Conservation (phyloP, 2,888 invertebrate genomes). For the Cheiracanthium punctorium region DNA sequence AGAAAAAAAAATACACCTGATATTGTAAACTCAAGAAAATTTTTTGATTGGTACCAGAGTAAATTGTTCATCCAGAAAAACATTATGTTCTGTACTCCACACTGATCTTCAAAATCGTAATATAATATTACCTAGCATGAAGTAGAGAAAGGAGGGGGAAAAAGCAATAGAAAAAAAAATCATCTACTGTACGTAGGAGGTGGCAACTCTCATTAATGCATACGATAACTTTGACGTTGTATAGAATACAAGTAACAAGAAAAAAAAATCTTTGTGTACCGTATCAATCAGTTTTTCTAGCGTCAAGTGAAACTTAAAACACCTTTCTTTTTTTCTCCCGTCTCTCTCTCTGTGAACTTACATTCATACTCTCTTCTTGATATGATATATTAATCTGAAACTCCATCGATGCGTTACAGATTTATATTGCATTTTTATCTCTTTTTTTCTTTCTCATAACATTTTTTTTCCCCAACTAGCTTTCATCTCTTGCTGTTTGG, state of each 20-base stretch:
- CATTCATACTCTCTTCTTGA: constrained; percentile 19
- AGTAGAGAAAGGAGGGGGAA: background rate
- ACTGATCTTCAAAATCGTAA: constrained; percentile 5
- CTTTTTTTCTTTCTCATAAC: constrained; percentile 12
- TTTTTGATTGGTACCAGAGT: background rate
- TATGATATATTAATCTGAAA: constrained; percentile 63
- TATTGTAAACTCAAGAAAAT: background rate
- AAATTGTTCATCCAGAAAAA: too few species aligned
- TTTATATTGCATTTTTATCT: constrained; percentile 59
- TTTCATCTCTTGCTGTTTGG: background rate
- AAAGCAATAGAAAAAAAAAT: too few species aligned
- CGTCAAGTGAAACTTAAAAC: constrained; percentile 59
- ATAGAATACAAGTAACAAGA: constrained; percentile 15
- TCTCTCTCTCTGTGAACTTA: background rate
- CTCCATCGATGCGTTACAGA: constrained; percentile 41
- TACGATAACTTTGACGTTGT: background rate
- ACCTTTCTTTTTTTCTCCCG: constrained; percentile 11
- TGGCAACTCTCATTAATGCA: constrained; percentile 47
- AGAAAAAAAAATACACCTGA: constrained; percentile 31
- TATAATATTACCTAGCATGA: constrained; percentile 28
- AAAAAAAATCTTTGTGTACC: constrained; percentile 45
- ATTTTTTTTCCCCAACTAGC: constrained; percentile 3
- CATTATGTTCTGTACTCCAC: background rate
- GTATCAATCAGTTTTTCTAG: constrained; percentile 55
- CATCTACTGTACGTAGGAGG: background rate